Base-by-base conservation (phyloP, 2,888 invertebrate species). In the Chrysodeixis includens region DNA sequence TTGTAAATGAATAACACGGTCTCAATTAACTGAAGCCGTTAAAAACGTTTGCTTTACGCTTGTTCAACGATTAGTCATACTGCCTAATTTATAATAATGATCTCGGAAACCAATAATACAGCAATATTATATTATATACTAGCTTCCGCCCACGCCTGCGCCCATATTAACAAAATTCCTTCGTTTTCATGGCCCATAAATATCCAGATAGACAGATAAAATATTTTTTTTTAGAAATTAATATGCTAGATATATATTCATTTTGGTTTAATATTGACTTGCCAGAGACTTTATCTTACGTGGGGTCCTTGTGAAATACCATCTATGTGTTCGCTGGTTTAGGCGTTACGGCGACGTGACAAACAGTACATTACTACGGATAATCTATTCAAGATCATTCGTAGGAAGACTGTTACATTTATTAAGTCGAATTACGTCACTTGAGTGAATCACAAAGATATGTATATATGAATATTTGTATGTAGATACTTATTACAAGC, bases 1-100 rank as follows among this genome's bases (percentile, higher is more conserved):
- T 62, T 76, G 72, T 62, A 76, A 62, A 67, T 76, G 60, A 76
- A 66, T 35, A 66, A 35, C 22, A 32, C 18, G 32, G 62, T 66
- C 49, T 58, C 22, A 26, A 59, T 73, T 20, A 9, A 8, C 5
- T 20, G 46, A 18, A 9, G 18, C 20, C 46, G 46, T 49, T 20
- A 49, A 49, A 49, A 49, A 49, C 46, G 18, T 49, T 49, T 49
- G 20, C 9, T 20, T 4, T 20, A 49, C 16, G 10, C 10, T 49
- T 49, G 16, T 20, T 9, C 10, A 20, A 10, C 2, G 18, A 49
- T 49, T 66, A 73, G 66, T 76, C 72, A 73, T 71, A 61, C 44
- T 49, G 16, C 53, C 59, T 30, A 56, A 35, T 71, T 73, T 71
- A 66, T 62, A 71, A 62, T 66, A 59, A 49, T 56, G 62, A 62